Conservation (phyloP, 2,888 invertebrate genomes). For the Gortyna flavago region DNA sequence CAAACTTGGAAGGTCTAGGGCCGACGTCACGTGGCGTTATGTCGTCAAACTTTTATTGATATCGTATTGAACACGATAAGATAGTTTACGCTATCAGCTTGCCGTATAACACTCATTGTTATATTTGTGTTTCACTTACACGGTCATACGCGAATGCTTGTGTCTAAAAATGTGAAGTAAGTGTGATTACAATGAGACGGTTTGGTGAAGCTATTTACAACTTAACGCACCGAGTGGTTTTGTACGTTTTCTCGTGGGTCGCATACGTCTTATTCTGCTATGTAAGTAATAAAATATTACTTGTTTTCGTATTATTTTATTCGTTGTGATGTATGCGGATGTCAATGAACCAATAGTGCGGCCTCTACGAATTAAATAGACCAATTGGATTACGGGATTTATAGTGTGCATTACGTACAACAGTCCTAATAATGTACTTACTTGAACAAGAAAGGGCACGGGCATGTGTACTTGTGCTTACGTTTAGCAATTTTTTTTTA, state of each 20-base stretch:
- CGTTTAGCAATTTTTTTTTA: too few relatives aligned
- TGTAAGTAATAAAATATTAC: conserved; percentile 72
- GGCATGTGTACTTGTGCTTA: not conserved
- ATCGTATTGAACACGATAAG: conserved; percentile 84
- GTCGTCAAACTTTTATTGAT: conserved; percentile 78
- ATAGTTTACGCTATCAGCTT: conserved; percentile 80
- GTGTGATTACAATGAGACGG: conserved; percentile 75
- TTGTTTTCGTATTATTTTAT: conserved; percentile 1
- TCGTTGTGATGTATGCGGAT: conserved; percentile 9
- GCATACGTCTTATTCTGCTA: conserved; percentile 73
- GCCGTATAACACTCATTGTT: conserved; percentile 69
- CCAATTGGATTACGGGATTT: conserved; percentile 37
- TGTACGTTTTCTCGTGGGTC: conserved; percentile 71
- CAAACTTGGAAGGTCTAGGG: conserved; percentile 71
- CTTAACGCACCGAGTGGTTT: conserved; percentile 71
- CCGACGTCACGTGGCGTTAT: conserved; percentile 61
- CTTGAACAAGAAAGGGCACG: not conserved
- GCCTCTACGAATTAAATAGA: not conserved
- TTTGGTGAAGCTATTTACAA: conserved; percentile 71
- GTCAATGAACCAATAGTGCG: conserved; percentile 27
- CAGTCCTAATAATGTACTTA: not conserved
- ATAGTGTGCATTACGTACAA: not conserved
- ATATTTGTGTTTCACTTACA: conserved; percentile 72
- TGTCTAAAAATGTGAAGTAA: conserved; percentile 67
- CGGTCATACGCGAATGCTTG: conserved; percentile 67